These are phyloP conservation scores for Phoenicopterus ruber DNA, from an alignment of 2,113 vertebrate species.

Conservation along the genomic window DNA sequence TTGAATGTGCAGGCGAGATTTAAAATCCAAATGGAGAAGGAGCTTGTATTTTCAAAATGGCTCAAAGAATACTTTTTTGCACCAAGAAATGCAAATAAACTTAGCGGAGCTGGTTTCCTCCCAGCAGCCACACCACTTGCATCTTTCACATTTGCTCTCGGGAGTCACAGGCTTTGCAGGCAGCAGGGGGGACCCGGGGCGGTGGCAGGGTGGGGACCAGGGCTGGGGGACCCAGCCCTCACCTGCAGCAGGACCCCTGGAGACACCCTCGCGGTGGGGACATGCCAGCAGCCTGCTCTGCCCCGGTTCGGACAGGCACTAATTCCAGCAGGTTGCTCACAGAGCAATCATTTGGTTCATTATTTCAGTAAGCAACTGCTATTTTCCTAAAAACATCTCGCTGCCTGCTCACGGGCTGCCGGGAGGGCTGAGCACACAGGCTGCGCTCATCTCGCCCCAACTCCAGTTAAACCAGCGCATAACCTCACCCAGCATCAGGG, in stretches of 20 bases:
- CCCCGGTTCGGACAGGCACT: neutral
- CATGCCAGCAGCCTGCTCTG: rapidly evolving
- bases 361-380: neutral
- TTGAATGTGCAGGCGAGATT: neutral
- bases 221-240: too few species aligned
- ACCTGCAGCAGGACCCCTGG: neutral
- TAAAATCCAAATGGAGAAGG: neutral
- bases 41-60: neutral
- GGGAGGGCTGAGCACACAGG: neutral
- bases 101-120: neutral
- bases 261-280: neutral
- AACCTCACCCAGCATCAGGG: neutral
- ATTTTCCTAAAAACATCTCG: neutral
- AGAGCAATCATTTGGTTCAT: neutral
- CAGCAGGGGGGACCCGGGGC: too few species aligned
- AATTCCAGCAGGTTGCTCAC: neutral
- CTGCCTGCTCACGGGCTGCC: neutral
- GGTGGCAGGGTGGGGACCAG: neutral
- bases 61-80: neutral
- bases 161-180: neutral
- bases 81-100: neutral
- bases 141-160: rapidly evolving
- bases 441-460: neutral
- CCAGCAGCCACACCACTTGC: neutral
- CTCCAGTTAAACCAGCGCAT: neutral